phyloP scores from a whole-genome alignment of 2,888 invertebrate species.

The Eilema sororculum region DNA sequence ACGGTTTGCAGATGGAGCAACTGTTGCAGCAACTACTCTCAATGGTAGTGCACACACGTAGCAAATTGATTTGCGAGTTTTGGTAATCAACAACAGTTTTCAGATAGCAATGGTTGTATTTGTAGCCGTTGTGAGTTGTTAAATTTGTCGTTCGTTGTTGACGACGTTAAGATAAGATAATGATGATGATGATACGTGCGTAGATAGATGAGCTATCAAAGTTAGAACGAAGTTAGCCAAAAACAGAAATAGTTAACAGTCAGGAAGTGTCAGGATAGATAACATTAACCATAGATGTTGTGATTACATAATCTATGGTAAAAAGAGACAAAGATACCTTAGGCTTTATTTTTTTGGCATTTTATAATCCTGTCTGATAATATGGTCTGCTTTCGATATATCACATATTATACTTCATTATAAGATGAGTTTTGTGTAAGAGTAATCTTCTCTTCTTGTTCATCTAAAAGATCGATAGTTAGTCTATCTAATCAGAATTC shows the following conservation, averaged over 20 bases:
- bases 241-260: neutral
- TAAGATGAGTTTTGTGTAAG: too few species aligned
- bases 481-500: neutral
- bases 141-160: neutral
- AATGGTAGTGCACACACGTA: neutral
- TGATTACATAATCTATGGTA: neutral
- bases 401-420: too few species aligned
- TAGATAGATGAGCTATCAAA: too few species aligned
- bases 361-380: neutral
- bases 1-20: neutral
- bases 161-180: neutral
- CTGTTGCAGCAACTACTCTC: neutral
- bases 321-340: too few species aligned
- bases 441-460: neutral
- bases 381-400: too few species aligned
- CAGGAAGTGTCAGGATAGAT: too few species aligned
- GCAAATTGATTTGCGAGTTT: neutral
- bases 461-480: neutral
- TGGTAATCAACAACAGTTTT: neutral
- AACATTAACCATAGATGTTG: too few species aligned
- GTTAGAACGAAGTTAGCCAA: too few species aligned
- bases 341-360: neutral
- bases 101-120: neutral
- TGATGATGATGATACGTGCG: neutral
- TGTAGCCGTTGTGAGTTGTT: neutral